Evolutionary conservation across 2,113 vertebrate genomes (phyloP).

Genomic region (Stomatorhinus ivindoensis): DNA sequence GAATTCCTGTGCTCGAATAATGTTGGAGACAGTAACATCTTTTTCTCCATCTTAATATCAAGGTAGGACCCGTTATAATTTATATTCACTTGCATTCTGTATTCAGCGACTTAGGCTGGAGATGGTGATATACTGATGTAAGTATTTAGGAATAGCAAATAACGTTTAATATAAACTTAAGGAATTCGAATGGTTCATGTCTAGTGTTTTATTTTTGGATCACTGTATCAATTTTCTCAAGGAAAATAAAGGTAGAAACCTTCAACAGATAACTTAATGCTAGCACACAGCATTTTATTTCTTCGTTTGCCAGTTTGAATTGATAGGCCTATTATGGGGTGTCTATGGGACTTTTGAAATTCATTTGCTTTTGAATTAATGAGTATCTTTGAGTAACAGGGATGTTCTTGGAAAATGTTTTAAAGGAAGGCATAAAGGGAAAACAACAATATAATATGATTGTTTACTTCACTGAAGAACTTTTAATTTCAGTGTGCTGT

Average conservation of each 20-base stretch:
- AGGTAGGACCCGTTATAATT: conserved; percentile 2
- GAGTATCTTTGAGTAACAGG: neutral
- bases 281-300: neutral
- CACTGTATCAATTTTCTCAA: neutral
- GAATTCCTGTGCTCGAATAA: neutral
- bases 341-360: neutral
- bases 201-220: neutral
- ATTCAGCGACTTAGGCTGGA: neutral
- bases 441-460: neutral
- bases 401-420: neutral
- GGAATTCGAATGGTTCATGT: neutral
- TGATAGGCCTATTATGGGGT: conserved; percentile 22
- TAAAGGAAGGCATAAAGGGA: neutral
- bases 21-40: conserved; percentile 9
- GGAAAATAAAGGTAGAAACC: neutral
- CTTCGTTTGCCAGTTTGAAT: conserved; percentile 31
- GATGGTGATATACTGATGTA: neutral
- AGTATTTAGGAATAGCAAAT: neutral
- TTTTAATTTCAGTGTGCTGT: neutral
- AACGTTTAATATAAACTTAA: neutral
- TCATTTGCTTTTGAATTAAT: neutral
- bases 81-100: neutral
- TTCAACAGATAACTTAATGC: neutral
- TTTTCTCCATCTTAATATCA: conserved; percentile 10
- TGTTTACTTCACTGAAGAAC: neutral